Evolutionary conservation across 2,113 vertebrate species (phyloP).

Genomic region (Nanorana parkeri): DNA sequence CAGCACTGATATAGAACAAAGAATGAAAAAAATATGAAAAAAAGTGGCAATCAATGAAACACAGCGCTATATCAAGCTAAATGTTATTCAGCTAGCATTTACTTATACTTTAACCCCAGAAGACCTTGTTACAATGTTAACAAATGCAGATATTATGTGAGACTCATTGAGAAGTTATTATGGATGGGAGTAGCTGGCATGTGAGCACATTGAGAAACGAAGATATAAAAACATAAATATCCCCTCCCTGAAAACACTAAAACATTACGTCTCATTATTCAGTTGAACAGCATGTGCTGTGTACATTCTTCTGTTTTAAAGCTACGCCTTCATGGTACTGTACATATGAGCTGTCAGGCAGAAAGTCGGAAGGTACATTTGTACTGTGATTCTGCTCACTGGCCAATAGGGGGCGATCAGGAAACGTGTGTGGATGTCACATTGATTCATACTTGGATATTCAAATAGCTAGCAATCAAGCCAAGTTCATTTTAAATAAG

Average conservation of each 20-base stretch:
- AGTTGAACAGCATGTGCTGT: constrained; percentile 18
- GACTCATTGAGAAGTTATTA: not conserved
- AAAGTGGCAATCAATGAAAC: too few relatives aligned
- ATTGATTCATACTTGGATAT: not conserved
- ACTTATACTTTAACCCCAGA: too few relatives aligned
- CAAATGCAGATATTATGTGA: not conserved
- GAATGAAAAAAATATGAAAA: too few relatives aligned
- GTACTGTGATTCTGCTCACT: not conserved
- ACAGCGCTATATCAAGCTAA: too few relatives aligned
- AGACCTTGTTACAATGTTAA: too few relatives aligned
- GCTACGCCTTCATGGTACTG: too few relatives aligned
- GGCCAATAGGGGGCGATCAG: not conserved
- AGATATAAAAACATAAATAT: not conserved
- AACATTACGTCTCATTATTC: too few relatives aligned
- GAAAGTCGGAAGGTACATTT: not conserved
- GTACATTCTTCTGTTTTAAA: not conserved
- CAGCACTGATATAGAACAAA: too few relatives aligned
- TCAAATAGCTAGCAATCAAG: too few relatives aligned
- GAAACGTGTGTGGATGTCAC: not conserved
- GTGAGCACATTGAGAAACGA: not conserved
- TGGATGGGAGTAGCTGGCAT: not conserved
- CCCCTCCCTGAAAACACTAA: not conserved
- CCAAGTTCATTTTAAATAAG: too few relatives aligned
- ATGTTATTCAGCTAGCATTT: too few relatives aligned
- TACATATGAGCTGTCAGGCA: not conserved